These are phyloP conservation scores for Pseudomyrmex gracilis DNA, from an alignment of 1,140 invertebrate genomes.

Conservation along the genomic window DNA sequence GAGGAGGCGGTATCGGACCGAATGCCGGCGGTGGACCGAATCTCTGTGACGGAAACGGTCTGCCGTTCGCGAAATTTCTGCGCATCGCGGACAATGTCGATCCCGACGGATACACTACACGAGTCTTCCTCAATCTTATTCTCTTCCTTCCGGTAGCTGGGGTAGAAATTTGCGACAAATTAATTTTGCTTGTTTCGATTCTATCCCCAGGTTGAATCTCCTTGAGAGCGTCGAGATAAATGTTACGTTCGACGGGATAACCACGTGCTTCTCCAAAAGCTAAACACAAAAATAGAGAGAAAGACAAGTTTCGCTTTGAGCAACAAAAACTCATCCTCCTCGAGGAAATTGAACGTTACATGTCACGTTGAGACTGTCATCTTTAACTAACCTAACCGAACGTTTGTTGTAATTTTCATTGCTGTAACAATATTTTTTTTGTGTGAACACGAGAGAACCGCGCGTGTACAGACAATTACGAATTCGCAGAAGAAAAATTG, in stretches of 20 bases:
- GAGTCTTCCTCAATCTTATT: neutral
- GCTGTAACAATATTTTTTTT: neutral
- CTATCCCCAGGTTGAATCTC: slow-evolving; percentile 41
- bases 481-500: no score
- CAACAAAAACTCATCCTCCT: neutral
- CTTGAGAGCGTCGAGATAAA: slow-evolving; percentile 80
- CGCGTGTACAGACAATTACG: no score
- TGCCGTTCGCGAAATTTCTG: slow-evolving; percentile 66
- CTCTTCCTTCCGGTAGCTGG: neutral
- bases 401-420: neutral
- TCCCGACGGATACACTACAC: slow-evolving; percentile 38
- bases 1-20: slow-evolving; percentile 69
- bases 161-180: neutral
- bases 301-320: neutral
- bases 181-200: slow-evolving; percentile 68
- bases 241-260: slow-evolving; percentile 86
- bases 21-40: slow-evolving; percentile 67
- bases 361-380: slow-evolving; percentile 8
- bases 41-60: slow-evolving; percentile 56
- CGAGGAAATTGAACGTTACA: neutral
- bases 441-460: no score
- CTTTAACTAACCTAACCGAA: slow-evolving; percentile 18
- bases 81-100: slow-evolving; percentile 58
- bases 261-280: slow-evolving; percentile 87
- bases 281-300: slow-evolving; percentile 72